These are phyloP conservation scores for Seriola aureovittata DNA, from an alignment of 2,113 vertebrate genomes.

Conservation along the genomic window DNA sequence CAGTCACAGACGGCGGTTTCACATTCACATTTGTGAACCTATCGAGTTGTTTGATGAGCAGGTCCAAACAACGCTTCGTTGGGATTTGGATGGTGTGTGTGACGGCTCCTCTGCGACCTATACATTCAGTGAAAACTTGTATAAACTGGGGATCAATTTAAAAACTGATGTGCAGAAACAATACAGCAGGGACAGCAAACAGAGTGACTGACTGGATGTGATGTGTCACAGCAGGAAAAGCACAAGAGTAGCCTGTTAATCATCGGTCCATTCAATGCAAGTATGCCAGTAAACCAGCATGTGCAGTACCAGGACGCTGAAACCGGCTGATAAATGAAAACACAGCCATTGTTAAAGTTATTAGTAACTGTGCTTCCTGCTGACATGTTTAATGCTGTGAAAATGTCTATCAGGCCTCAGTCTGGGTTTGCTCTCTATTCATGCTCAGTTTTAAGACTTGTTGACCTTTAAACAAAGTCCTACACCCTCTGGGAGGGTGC, in stretches of 20 bases:
- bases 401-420: neutral
- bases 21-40: neutral
- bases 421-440: neutral
- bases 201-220: neutral
- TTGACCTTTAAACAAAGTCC: constrained; percentile 16
- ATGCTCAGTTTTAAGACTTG: neutral
- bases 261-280: neutral
- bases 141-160: too few relatives aligned
- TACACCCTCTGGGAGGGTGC: neutral
- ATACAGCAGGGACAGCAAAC: neutral
- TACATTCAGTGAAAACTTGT: too few relatives aligned
- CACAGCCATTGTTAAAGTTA: constrained; percentile 2
- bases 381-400: neutral
- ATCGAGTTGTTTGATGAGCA: neutral
- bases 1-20: neutral
- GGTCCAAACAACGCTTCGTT: neutral
- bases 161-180: neutral
- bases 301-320: neutral
- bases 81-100: too few relatives aligned
- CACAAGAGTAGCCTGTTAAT: neutral
- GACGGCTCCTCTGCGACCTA: too few relatives aligned
- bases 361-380: neutral
- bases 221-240: neutral
- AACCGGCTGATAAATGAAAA: neutral
- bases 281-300: neutral